Base-by-base conservation (phyloP, 2,797 vertebrate species). In the Silurus aristotelis region DNA sequence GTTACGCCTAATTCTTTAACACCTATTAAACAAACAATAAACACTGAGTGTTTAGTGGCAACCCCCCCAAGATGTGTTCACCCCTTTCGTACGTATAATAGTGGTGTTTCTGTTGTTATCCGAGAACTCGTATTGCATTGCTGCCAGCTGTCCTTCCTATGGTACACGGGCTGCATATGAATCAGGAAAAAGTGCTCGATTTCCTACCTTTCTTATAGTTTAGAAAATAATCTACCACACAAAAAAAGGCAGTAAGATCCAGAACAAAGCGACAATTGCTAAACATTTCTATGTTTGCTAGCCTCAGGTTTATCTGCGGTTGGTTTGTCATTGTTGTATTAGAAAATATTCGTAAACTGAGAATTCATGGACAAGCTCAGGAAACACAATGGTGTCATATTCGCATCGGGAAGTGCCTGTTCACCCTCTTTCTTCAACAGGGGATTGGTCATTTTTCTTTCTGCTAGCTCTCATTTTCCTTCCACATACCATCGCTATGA, bases 401-500 rank as follows among this genome's bases (percentile, higher is more conserved):
- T 87, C 84, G 61, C 46, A 20, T 75, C 48, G 56, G 70, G 52
- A 61, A 84, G 61, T 75, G 61, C 38, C 52, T 60, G 80, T 75
- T 81, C 70, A 75, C 27, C 48, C 68, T 83, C 70, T 67, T 64
- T 83, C 87, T 82, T 55, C 25, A 58, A 58, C 48, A 84, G 83
- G 78, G 64, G 43, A 86, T 84, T 67, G 79, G 66, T 84, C 79
- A 87, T 88, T 87, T 84, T 83, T 87, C 70, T 61, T 66, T 72
- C 85, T 83, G 60, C 68, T 76, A 75, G 70, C 61, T 85, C 70
- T 72, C 61, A 5, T 60, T 87, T 80, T 87, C 25, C 55, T 80
- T 80, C 61, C 60, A 76, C 81, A 88, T 87, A 87, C 89, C 79
- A 83, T 90, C 76, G 38, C 76, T 66, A 77, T 85, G 84, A 89